Conservation (phyloP, 2,113 vertebrate species). For the Cricetomys ansorgei region DNA sequence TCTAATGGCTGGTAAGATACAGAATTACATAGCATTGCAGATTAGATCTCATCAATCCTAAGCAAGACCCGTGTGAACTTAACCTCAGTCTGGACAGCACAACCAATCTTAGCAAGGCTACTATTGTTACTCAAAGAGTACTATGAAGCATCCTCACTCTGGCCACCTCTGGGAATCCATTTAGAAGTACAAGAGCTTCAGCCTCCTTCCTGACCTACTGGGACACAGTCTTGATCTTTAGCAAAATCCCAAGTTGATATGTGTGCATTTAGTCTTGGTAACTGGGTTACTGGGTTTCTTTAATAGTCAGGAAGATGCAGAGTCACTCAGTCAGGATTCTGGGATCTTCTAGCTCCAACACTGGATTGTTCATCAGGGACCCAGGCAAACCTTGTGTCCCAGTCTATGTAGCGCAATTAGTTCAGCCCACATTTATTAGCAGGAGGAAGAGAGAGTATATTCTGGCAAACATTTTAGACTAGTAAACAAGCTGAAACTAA, state of each 20-base stretch:
- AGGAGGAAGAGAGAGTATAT: neutral
- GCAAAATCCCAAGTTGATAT: neutral
- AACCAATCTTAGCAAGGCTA: neutral
- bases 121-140: neutral
- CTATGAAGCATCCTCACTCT: neutral
- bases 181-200: neutral
- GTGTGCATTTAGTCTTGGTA: neutral
- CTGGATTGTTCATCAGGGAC: neutral
- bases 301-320: neutral
- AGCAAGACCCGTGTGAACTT: neutral
- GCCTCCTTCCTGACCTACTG: neutral
- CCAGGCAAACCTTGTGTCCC: neutral
- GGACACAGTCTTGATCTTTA: neutral
- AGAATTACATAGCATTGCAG: neutral
- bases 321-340: neutral
- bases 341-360: neutral
- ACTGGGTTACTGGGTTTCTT: neutral
- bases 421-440: neutral
- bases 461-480: neutral
- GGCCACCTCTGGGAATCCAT: neutral
- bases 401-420: neutral
- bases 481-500: neutral
- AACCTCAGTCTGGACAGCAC: neutral
- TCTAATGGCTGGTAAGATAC: neutral
- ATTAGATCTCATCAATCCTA: neutral